phyloP scores from a whole-genome alignment of 2,888 invertebrate species.

The Rhagium mordax region DNA sequence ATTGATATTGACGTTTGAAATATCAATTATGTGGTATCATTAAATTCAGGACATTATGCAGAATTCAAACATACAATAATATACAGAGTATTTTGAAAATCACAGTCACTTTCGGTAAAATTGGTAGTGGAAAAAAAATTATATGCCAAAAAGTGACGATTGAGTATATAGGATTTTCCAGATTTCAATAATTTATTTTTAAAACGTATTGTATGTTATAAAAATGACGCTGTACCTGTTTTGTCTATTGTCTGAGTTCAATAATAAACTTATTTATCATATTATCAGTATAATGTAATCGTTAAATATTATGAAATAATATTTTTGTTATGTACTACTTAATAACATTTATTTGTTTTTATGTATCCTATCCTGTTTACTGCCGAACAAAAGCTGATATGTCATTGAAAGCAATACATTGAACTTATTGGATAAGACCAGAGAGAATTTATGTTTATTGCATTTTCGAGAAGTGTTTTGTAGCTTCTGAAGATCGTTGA shows the following conservation, averaged over 20 bases:
- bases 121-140: no score
- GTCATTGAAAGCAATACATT: slow-evolving; percentile 12
- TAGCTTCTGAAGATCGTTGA: neutral
- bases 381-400: slow-evolving; percentile 21
- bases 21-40: no score
- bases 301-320: slow-evolving; percentile 26
- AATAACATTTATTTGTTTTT: slow-evolving; percentile 36
- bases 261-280: neutral
- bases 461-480: neutral
- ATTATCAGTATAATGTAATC: slow-evolving; percentile 7
- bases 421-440: slow-evolving; percentile 13
- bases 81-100: no score
- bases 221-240: no score
- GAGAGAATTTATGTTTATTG: slow-evolving; percentile 3
- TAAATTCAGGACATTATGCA: no score
- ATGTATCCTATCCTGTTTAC: slow-evolving; percentile 42
- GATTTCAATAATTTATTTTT: no score
- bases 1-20: no score
- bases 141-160: no score
- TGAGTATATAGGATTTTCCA: no score
- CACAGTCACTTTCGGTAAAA: no score
- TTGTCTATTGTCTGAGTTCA: neutral
- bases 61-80: no score
- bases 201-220: no score
- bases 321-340: slow-evolving; percentile 28